These are phyloP conservation scores for Campylorhamphus procurvoides DNA, from an alignment of 2,113 vertebrate genomes.

Conservation along the genomic window DNA sequence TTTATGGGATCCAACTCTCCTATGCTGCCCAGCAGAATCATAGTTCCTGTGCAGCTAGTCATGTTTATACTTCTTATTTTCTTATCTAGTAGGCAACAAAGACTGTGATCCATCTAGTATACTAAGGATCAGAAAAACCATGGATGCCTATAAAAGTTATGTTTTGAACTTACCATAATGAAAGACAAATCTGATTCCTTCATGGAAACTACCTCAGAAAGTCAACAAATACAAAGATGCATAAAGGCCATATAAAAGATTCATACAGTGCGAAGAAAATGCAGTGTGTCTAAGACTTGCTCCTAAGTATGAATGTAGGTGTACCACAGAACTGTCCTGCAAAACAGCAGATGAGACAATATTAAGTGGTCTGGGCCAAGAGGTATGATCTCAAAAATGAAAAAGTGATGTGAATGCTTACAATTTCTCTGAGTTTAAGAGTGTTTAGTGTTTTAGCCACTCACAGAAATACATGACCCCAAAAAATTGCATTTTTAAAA, in stretches of 20 bases:
- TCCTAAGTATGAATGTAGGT: neutral
- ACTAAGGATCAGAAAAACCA: neutral
- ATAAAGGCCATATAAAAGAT: neutral
- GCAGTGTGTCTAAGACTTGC: neutral
- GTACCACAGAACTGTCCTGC: neutral
- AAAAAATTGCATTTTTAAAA: neutral
- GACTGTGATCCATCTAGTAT: neutral
- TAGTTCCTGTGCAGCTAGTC: neutral
- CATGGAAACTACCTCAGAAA: neutral
- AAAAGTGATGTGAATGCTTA: neutral
- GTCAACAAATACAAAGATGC: neutral
- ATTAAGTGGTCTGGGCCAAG: neutral
- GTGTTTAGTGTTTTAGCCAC: neutral
- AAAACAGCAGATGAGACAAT: neutral
- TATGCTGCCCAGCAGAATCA: neutral
- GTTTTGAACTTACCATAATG: neutral
- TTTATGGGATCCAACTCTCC: neutral
- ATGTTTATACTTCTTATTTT: neutral
- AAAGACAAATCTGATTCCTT: neutral
- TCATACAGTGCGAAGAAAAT: neutral
- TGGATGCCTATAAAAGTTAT: neutral
- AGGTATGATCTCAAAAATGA: neutral
- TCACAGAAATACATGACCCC: neutral
- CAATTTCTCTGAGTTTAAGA: neutral
- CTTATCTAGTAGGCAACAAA: neutral